Percentiles rank a stretch among this genome's conserved stretches.
Evolutionary conservation across 2,797 vertebrate species (phyloP).

Genomic region (Sciurus carolinensis): DNA sequence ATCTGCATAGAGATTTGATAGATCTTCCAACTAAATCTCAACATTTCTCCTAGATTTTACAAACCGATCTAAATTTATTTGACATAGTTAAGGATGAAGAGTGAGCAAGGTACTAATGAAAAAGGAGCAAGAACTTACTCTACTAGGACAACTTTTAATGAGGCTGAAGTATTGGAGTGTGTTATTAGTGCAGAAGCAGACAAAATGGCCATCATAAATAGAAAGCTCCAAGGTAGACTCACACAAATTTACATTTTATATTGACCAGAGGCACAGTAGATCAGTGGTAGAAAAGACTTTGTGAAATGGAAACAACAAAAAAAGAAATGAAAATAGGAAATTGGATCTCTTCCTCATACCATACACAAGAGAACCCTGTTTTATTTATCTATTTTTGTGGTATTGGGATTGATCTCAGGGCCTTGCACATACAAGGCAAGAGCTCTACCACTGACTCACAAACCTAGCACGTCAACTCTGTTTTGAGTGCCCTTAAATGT

Average conservation of each 20-base stretch:
- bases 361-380: neutral
- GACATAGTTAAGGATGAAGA: neutral
- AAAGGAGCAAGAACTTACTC: neutral
- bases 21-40: neutral
- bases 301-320: neutral
- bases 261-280: neutral
- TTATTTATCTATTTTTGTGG: neutral
- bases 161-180: neutral
- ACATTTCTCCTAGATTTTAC: neutral
- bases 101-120: neutral
- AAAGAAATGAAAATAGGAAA: neutral
- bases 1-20: neutral
- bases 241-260: neutral
- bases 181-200: neutral
- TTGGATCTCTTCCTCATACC: neutral
- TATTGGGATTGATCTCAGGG: no score
- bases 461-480: no score
- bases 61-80: conserved; percentile 21
- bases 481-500: neutral
- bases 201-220: neutral
- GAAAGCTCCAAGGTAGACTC: neutral
- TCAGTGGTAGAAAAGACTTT: neutral
- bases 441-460: no score
- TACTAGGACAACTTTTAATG: neutral
- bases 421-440: no score